A percentile compares a stretch with the other conserved stretches of the same genome.
Evolutionary conservation across 2,888 invertebrate genomes (phyloP).

Genomic region (Cetonia aurata): DNA sequence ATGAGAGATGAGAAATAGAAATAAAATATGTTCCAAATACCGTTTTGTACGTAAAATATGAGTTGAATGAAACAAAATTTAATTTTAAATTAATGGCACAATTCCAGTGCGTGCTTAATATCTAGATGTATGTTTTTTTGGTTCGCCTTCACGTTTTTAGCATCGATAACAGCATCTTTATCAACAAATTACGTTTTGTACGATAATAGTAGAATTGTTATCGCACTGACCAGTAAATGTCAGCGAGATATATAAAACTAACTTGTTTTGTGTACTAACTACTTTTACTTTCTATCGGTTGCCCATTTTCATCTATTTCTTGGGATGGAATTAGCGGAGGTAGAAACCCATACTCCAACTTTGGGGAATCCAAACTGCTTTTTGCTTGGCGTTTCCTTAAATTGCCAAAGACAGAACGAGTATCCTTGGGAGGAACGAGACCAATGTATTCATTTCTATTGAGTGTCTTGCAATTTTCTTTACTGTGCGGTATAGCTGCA

Average conservation of each 20-base stretch:
- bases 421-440: slow-evolving; percentile 67
- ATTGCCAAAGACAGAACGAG: slow-evolving; percentile 57
- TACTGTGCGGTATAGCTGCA: slow-evolving; percentile 23
- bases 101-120: not conserved
- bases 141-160: no score
- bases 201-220: no score
- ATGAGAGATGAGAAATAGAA: slow-evolving; percentile 14
- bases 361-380: slow-evolving; percentile 73
- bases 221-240: no score
- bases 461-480: slow-evolving; percentile 49
- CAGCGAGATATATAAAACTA: no score
- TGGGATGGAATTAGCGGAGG: slow-evolving; percentile 85
- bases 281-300: slow-evolving; percentile 68
- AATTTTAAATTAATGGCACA: slow-evolving; percentile 14
- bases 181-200: no score
- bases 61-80: slow-evolving; percentile 4
- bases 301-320: slow-evolving; percentile 81
- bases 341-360: slow-evolving; percentile 86
- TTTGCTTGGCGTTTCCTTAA: slow-evolving; percentile 56
- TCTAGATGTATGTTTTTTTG: not conserved
- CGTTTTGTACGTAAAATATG: not conserved
- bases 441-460: slow-evolving; percentile 65
- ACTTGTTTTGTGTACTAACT: not conserved
- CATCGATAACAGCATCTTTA: no score
- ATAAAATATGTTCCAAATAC: not conserved